Conservation (phyloP, 1,140 invertebrate genomes). For the Brachionus rotundiformis region DNA sequence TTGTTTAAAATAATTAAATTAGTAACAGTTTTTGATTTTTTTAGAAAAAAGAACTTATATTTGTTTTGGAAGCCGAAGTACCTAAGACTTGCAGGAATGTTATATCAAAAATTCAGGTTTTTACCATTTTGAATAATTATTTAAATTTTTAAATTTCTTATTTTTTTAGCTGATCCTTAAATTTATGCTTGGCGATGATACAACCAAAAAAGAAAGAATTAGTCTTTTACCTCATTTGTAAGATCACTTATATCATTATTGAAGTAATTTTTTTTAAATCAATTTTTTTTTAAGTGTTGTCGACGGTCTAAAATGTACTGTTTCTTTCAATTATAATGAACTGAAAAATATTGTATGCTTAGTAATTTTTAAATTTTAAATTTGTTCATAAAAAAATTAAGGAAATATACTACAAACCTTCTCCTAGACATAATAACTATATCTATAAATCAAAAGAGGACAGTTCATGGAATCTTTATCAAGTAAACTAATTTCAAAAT, state of each 20-base stretch:
- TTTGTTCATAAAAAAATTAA: not conserved
- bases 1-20: no score
- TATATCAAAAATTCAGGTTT: slow-evolving; percentile 4
- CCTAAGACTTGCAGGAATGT: not conserved
- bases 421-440: slow-evolving; percentile 27
- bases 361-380: no score
- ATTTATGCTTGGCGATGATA: not conserved
- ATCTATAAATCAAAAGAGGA: slow-evolving; percentile 50
- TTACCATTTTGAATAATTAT: no score
- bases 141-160: no score
- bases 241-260: not conserved
- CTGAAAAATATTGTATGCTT: slow-evolving; percentile 44
- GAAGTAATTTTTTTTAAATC: not conserved
- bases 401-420: slow-evolving; percentile 37
- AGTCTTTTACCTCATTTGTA: slow-evolving; percentile 10
- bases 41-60: slow-evolving; percentile 15
- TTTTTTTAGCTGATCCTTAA: slow-evolving; percentile 8
- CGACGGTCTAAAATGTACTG: slow-evolving; percentile 32
- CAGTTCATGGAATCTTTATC: slow-evolving; percentile 28
- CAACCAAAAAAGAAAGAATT: slow-evolving; percentile 16
- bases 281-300: not conserved
- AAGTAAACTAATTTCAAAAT: slow-evolving; percentile 2
- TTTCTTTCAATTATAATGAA: slow-evolving; percentile 31
- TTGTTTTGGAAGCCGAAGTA: not conserved
- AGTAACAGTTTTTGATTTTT: not conserved